phyloP scores from a whole-genome alignment of 1,140 invertebrate genomes.

The Macrobrachium rosenbergii region DNA sequence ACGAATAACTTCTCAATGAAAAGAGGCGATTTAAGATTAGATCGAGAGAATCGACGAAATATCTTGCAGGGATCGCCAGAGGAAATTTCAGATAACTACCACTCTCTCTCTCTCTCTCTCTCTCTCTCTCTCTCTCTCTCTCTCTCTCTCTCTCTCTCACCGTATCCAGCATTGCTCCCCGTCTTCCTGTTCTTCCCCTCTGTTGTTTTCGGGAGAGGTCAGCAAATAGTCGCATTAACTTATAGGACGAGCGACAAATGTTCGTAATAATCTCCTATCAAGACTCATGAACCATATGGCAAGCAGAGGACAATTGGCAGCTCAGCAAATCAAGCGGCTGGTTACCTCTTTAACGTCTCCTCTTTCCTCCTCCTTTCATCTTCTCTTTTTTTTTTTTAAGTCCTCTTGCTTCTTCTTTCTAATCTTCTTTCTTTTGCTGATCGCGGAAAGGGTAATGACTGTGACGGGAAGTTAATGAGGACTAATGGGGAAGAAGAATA shows the following conservation, averaged over 20 bases:
- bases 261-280: no score
- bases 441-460: not conserved
- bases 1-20: no score
- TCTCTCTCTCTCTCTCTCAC: not conserved
- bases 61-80: no score
- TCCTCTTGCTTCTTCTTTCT: not conserved
- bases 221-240: no score
- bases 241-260: no score
- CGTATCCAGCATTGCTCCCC: not conserved
- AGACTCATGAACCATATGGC: no score
- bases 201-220: not conserved
- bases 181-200: not conserved
- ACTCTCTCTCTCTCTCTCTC: constrained; percentile 45
- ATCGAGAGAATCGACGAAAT: no score
- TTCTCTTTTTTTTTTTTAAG: not conserved
- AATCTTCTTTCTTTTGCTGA: not conserved
- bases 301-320: no score
- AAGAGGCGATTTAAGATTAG: no score
- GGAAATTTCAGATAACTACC: no score
- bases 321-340: no score
- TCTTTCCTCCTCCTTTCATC: not conserved
- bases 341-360: no score
- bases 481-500: constrained; percentile 3
- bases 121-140: not conserved
- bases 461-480: not conserved